A percentile compares a stretch with the other conserved stretches of the same genome.
Evolutionary conservation across 2,113 vertebrate species (phyloP).

Genomic region (Ploceus nigricollis): DNA sequence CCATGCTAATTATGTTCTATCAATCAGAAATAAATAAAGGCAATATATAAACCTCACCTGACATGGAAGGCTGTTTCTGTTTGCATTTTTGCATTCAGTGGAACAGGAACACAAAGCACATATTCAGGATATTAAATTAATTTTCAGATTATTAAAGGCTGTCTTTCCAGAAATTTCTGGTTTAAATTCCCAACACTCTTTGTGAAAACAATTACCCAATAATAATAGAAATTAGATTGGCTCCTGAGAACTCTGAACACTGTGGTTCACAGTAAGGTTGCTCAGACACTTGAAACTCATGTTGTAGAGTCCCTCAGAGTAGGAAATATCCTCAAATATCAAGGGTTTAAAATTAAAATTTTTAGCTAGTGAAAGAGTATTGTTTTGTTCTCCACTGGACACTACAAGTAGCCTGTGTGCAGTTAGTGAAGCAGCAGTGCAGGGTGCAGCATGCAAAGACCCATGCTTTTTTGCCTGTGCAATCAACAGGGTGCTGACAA

Average conservation of each 20-base stretch:
- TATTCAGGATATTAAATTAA: not conserved
- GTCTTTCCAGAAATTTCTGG: not conserved
- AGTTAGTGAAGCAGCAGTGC: rapidly evolving
- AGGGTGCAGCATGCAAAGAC: rapidly evolving
- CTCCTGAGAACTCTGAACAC: not conserved
- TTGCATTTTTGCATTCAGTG: not conserved
- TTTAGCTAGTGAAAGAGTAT: not conserved
- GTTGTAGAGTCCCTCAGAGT: not conserved
- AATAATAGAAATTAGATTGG: not conserved
- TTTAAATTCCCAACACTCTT: not conserved
- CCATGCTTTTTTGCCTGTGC: not conserved
- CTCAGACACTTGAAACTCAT: not conserved
- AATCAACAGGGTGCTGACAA: rapidly evolving
- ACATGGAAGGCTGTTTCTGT: not conserved
- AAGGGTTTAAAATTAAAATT: not conserved
- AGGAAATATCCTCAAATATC: not conserved
- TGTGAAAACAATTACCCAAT: not conserved
- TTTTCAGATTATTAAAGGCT: not conserved
- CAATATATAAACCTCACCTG: not conserved
- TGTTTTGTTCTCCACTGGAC: not conserved
- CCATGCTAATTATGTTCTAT: not conserved
- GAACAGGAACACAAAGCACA: not conserved
- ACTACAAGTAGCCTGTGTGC: not conserved
- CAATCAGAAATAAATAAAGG: not conserved
- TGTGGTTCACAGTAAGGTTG: not conserved